These are phyloP conservation scores for Semotilus atromaculatus DNA, from an alignment of 2,797 vertebrate genomes.

Conservation along the genomic window DNA sequence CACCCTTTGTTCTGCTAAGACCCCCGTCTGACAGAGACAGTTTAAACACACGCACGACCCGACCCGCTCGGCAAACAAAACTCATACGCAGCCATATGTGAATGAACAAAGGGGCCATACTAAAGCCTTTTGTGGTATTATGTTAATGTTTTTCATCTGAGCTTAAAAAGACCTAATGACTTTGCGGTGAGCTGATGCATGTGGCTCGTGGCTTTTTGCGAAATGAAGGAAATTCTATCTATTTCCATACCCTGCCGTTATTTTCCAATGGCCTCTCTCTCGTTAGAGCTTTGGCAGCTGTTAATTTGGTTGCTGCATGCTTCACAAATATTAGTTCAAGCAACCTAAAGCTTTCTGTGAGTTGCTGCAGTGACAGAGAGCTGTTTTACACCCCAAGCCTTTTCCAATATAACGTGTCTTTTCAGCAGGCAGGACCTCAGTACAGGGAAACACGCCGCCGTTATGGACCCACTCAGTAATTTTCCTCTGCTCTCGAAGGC, in stretches of 20 bases:
- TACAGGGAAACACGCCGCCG: constrained; percentile 69
- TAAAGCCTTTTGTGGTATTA: constrained; percentile 90
- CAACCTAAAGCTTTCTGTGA: constrained; percentile 74
- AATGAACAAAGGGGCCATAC: constrained; percentile 87
- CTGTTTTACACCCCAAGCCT: constrained; percentile 64
- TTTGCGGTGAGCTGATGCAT: constrained; percentile 87
- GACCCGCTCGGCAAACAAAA: constrained; percentile 74
- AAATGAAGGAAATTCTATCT: constrained; percentile 90
- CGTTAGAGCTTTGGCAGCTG: constrained; percentile 71
- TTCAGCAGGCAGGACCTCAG: constrained; percentile 66
- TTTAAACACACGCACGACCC: constrained; percentile 85
- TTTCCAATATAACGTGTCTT: constrained; percentile 67
- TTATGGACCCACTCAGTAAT: constrained; percentile 72
- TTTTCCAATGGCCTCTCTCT: constrained; percentile 73
- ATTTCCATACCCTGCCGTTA: constrained; percentile 78
- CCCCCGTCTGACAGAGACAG: constrained; percentile 80
- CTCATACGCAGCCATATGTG: constrained; percentile 86
- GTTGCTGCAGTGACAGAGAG: constrained; percentile 72
- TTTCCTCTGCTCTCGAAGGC: constrained; percentile 71
- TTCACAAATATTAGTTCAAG: constrained; percentile 82
- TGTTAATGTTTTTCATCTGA: constrained; percentile 93
- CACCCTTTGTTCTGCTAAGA: constrained; percentile 86
- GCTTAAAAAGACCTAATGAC: constrained; percentile 92
- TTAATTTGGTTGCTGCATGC: constrained; percentile 72
- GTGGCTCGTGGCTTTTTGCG: constrained; percentile 87